These are phyloP conservation scores for Pollachius pollachius DNA, from an alignment of 2,113 vertebrate genomes.

Conservation along the genomic window DNA sequence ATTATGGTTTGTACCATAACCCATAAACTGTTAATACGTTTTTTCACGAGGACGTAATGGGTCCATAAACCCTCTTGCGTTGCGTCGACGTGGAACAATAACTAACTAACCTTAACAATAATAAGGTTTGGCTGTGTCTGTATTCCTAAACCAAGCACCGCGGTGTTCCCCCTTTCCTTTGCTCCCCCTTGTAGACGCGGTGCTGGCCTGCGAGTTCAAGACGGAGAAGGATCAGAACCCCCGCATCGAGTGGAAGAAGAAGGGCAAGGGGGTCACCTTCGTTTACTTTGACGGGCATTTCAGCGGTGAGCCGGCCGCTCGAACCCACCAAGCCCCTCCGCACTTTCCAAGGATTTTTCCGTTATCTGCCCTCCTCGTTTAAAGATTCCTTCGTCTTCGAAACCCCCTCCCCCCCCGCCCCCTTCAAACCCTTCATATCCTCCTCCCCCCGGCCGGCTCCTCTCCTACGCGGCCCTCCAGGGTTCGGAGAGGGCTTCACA, in stretches of 20 bases:
- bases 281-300: constrained; percentile 84
- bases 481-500: no score
- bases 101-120: no score
- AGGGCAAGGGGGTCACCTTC: constrained; percentile 77
- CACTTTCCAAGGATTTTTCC: neutral
- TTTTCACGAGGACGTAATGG: no score
- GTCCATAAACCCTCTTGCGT: no score
- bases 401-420: neutral
- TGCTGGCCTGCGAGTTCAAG: constrained; percentile 83
- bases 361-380: no score
- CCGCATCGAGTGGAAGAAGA: constrained; percentile 94
- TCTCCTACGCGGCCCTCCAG: neutral
- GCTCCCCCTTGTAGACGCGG: constrained; percentile 69
- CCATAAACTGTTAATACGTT: no score
- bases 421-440: neutral
- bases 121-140: no score
- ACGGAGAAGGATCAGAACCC: constrained; percentile 75
- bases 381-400: no score
- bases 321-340: constrained; percentile 8
- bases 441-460: neutral
- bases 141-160: no score
- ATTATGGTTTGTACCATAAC: no score
- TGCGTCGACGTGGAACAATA: no score
- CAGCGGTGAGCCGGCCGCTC: constrained; percentile 70
- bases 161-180: no score